These are phyloP conservation scores for Gymnogyps californianus DNA, from an alignment of 2,113 vertebrate genomes.

Conservation along the genomic window DNA sequence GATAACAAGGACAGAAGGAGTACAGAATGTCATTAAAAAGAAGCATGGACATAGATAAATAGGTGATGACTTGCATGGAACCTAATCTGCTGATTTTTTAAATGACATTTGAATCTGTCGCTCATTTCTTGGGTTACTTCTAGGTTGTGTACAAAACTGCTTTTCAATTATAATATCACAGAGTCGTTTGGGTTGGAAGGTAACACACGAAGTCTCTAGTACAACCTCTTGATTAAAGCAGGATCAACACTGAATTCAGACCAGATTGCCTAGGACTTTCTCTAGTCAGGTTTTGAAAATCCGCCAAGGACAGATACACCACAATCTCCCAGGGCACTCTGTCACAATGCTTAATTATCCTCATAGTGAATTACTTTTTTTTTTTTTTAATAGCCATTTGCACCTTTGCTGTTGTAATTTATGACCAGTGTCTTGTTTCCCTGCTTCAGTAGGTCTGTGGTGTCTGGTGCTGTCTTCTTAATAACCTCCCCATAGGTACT, in stretches of 20 bases:
- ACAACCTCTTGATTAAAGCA: not conserved
- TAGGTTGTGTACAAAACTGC: not conserved
- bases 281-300: not conserved
- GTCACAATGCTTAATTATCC: not conserved
- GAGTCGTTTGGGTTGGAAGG: not conserved
- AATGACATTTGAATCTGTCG: not conserved
- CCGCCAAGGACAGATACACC: not conserved
- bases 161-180: not conserved
- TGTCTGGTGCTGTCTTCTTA: not conserved
- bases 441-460: not conserved
- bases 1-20: not conserved
- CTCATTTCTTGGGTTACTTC: not conserved
- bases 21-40: not conserved
- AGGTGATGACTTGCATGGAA: not conserved
- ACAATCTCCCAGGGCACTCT: not conserved
- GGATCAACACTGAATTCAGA: not conserved
- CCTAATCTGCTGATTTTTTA: not conserved
- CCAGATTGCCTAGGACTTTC: not conserved
- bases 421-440: not conserved
- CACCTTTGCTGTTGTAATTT: not conserved
- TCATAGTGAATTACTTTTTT: not conserved
- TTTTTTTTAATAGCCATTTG: not conserved
- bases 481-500: fast-evolving
- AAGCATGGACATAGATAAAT: not conserved
- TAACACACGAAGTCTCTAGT: not conserved